Evolutionary conservation across 2,113 vertebrate species (phyloP), one percentile per base, ranked within the genome.

Genomic region (Hypomesus transpacificus): DNA sequence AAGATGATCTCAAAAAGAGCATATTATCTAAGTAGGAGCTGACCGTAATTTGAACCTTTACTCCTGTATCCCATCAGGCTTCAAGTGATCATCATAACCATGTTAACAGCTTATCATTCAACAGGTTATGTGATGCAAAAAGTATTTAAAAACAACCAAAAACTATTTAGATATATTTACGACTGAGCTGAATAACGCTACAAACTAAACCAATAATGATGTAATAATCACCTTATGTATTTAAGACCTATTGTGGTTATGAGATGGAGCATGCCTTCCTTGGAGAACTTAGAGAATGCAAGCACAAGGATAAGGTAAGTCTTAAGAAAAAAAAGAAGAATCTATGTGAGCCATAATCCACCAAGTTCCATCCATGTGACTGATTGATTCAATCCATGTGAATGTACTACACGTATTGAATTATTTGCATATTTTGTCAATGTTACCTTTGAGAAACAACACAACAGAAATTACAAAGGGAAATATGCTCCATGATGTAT

Each of bases 11-110:
- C 26, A 62, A 72, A 52, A 26, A 72, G 69, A 60, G 69, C 53
- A 79, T 53, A 64, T 70, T 74, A 77, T 74, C 64, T 64, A 73
- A 74, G 68, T 73, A 70, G 51, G 21, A 34, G 24, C 22, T 75
- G 66, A 78, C 54, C 34, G 65, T 54, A 57, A 62, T 54, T 24
- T 75, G 69, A 78, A 70, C 76, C 66, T 66, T 78, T 56, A 51
- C 73, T 57, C 75, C 50, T 77, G 67, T 71, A 78, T 72, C 73
- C 78, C 66, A 73, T 78, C 78, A 81, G 66, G 73, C 69, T 73
- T 77, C 59, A 64, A 66, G 54, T 78, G 73, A 81, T 78, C 72
- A 71, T 72, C 69, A 78, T 75, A 75, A 69, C 75, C 69, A 75
- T 71, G 71, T 75, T 75, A 72, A 70, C 65, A 14, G 69, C 73